Conservation (phyloP, 2,888 invertebrate genomes). For the Blomia tropicalis region DNA sequence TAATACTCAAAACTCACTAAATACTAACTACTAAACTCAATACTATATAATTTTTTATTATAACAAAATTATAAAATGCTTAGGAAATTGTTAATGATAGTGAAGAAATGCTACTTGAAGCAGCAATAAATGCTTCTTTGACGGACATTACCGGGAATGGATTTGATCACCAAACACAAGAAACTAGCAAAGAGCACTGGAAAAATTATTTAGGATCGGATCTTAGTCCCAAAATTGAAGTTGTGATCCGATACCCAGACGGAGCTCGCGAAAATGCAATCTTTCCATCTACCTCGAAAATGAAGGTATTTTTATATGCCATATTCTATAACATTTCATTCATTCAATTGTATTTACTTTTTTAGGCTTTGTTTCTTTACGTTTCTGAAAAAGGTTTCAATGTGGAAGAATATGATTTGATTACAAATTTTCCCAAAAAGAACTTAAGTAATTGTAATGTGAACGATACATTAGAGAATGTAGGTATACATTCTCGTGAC, state of each 20-base stretch:
- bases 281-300: constrained; percentile 37
- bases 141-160: constrained; percentile 28
- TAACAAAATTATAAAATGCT: not conserved
- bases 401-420: constrained; percentile 37
- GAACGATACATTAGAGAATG: constrained; percentile 35
- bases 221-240: constrained; percentile 32
- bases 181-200: constrained; percentile 30
- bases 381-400: constrained; percentile 36
- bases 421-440: constrained; percentile 38
- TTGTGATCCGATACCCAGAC: constrained; percentile 38
- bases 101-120: constrained; percentile 39
- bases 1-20: no score
- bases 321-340: constrained; percentile 10
- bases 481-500: constrained; percentile 38
- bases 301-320: constrained; percentile 33
- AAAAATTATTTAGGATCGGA: constrained; percentile 31
- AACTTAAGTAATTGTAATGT: constrained; percentile 32
- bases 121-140: constrained; percentile 39
- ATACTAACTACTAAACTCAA: no score
- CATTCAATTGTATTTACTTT: constrained; percentile 26
- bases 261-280: constrained; percentile 36
- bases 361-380: constrained; percentile 36
- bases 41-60: no score
- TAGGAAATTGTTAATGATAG: constrained; percentile 30
- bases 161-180: no score